Conservation (phyloP, 1,140 invertebrate genomes). For the Diuraphis noxia region DNA sequence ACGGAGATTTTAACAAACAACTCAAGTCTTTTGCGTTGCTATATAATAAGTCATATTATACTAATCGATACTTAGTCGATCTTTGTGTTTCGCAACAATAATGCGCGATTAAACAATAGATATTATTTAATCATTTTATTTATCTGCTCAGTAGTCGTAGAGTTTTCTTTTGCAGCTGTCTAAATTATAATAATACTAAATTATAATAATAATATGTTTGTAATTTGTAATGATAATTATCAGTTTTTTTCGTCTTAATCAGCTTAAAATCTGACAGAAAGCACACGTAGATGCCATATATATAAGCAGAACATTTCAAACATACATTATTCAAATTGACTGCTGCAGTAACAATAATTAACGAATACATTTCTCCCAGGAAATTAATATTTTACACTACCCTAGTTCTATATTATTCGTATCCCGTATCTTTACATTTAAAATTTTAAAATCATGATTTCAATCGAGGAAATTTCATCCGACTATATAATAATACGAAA, state of each 20-base stretch:
- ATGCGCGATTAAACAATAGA: neutral
- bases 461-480: neutral
- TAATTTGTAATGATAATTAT: neutral
- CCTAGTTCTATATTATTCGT: neutral
- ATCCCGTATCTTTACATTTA: neutral
- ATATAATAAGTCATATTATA: neutral
- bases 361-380: neutral
- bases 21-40: neutral
- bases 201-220: too few species aligned
- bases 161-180: neutral
- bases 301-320: neutral
- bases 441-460: neutral
- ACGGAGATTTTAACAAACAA: neutral
- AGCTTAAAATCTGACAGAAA: neutral
- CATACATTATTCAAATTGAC: neutral
- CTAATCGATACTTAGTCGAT: neutral
- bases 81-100: neutral
- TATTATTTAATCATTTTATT: neutral
- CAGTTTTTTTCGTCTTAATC: too few species aligned
- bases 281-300: neutral
- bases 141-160: neutral
- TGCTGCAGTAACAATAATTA: neutral
- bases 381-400: neutral
- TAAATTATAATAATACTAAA: too few species aligned
- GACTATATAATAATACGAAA: neutral